phyloP scores from a whole-genome alignment of 2,888 invertebrate genomes.

The Neoaliturus tenellus region DNA sequence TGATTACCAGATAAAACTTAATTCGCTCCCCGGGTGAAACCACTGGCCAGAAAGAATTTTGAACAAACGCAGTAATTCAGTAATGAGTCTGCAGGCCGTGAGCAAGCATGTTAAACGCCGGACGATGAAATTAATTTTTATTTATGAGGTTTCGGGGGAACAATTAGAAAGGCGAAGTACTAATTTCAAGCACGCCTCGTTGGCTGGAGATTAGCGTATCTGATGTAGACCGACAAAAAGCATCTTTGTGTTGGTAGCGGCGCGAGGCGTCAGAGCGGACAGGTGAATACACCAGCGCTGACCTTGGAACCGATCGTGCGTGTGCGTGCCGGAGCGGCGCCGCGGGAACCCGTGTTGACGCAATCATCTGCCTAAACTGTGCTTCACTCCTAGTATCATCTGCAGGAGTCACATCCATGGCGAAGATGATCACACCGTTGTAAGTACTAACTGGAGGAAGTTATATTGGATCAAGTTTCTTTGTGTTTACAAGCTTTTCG shows the following conservation, averaged over 20 bases:
- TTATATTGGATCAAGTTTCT: too few relatives aligned
- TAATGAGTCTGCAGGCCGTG: constrained; percentile 11
- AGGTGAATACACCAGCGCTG: constrained; percentile 42
- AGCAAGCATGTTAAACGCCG: constrained; percentile 29
- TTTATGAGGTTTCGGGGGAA: constrained; percentile 10
- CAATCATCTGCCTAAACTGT: too few relatives aligned
- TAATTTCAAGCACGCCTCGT: constrained; percentile 41
- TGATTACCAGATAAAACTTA: background rate
- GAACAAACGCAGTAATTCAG: constrained; percentile 28
- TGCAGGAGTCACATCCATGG: too few relatives aligned
- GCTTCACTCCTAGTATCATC: too few relatives aligned
- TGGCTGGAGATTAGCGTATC: constrained; percentile 32
- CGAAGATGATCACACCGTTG: too few relatives aligned
- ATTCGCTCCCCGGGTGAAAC: background rate
- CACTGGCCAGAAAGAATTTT: background rate
- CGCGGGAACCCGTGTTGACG: background rate
- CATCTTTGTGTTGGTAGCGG: constrained; percentile 39
- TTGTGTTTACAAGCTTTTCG: too few relatives aligned
- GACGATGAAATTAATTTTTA: constrained; percentile 30
- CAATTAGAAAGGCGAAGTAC: constrained; percentile 34
- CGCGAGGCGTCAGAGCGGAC: background rate
- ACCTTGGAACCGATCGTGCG: background rate
- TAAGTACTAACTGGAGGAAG: too few relatives aligned
- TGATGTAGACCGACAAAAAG: constrained; percentile 41
- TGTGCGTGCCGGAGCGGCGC: background rate